Conservation (phyloP, 2,888 invertebrate genomes). For the Incurvaria masculella region DNA sequence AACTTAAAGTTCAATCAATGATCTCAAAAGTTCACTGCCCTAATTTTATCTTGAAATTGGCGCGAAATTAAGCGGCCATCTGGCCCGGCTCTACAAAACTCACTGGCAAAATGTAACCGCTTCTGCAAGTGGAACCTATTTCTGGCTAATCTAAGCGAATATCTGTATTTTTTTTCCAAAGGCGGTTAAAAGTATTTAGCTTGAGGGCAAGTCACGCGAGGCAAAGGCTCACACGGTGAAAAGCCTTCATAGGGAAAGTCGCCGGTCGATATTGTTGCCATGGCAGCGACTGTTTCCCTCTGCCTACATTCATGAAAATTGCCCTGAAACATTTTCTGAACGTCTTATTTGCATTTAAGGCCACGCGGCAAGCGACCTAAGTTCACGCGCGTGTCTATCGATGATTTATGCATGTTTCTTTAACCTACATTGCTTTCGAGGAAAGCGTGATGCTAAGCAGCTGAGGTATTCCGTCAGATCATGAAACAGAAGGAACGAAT, state of each 20-base stretch:
- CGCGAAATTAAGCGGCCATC: neutral
- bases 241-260: slow-evolving; percentile 47
- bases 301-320: slow-evolving; percentile 19
- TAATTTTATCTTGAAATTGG: neutral
- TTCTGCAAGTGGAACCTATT: neutral
- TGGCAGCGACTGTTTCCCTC: slow-evolving; percentile 49
- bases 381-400: too few species aligned
- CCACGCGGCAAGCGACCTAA: slow-evolving; percentile 30
- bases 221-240: slow-evolving; percentile 38
- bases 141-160: slow-evolving; percentile 10
- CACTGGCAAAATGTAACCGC: neutral
- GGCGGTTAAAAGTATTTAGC: slow-evolving; percentile 25
- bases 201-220: slow-evolving; percentile 45
- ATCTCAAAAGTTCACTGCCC: neutral
- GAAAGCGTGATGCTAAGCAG: too few species aligned
- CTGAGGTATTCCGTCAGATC: too few species aligned
- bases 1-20: too few species aligned
- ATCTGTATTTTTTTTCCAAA: slow-evolving; percentile 8
- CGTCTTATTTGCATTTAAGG: slow-evolving; percentile 47
- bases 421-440: too few species aligned
- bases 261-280: slow-evolving; percentile 50
- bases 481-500: too few species aligned
- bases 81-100: neutral
- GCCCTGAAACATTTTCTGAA: neutral
- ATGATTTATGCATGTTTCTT: too few species aligned